A percentile compares a stretch with the other conserved stretches of the same genome.
These are phyloP conservation scores for Drosophila mayri DNA, from an alignment of 1,140 invertebrate genomes.

Conservation along the genomic window DNA sequence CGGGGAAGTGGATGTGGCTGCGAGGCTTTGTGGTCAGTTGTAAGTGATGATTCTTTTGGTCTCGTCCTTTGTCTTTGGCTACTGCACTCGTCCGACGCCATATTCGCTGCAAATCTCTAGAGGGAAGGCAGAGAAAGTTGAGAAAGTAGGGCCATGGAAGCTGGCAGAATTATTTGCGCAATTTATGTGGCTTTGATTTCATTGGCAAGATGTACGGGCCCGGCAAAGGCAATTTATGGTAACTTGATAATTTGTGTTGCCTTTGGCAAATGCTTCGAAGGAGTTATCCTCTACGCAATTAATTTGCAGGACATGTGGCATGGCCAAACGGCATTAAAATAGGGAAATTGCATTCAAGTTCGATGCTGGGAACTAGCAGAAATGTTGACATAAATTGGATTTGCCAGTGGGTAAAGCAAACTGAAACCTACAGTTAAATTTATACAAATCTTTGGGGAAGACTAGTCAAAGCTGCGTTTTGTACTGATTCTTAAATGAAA, in stretches of 20 bases:
- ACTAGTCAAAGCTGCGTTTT: no score
- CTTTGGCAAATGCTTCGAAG: conserved; percentile 15
- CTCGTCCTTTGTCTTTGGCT: conserved; percentile 53
- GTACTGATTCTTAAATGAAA: background rate
- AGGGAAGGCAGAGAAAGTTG: background rate
- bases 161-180: conserved; percentile 72
- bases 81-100: conserved; percentile 33
- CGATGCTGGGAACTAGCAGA: background rate
- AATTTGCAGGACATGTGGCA: conserved; percentile 35
- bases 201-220: conserved; percentile 60
- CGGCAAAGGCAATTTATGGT: conserved; percentile 66
- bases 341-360: conserved; percentile 26
- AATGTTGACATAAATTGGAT: background rate
- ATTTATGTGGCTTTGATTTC: conserved; percentile 82
- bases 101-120: conserved; percentile 38
- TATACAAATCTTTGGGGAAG: background rate
- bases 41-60: conserved; percentile 78
- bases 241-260: conserved; percentile 70
- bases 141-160: background rate
- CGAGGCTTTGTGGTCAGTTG: conserved; percentile 63
- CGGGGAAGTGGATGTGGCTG: conserved; percentile 3
- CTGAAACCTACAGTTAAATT: conserved; percentile 9
- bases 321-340: conserved; percentile 20
- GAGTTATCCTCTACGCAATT: conserved; percentile 23
- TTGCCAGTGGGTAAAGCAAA: background rate